Evolutionary conservation across 2,888 invertebrate species (phyloP).

Genomic region (Macrosiphum euphorbiae): DNA sequence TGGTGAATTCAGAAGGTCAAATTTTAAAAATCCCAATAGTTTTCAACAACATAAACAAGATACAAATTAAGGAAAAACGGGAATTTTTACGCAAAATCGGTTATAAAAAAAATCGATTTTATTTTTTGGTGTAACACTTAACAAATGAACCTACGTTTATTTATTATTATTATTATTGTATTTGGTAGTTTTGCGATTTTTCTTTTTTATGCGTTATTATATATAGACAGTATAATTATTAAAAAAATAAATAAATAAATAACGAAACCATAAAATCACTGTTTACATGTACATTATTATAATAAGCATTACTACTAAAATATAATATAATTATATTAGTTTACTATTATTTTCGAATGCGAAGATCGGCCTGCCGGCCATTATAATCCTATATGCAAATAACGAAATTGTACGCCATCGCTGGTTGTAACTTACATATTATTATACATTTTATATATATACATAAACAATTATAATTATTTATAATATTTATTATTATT

Average conservation of each 20-base stretch:
- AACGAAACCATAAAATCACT: conserved; percentile 10
- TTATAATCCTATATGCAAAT: not conserved
- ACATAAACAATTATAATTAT: conserved; percentile 3
- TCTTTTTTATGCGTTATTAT: not conserved
- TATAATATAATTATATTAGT: not conserved
- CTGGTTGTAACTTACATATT: too few relatives aligned
- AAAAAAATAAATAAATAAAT: not conserved
- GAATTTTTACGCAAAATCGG: too few relatives aligned
- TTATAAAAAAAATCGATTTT: too few relatives aligned
- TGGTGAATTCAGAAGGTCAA: too few relatives aligned
- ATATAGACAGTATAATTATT: conserved; percentile 14
- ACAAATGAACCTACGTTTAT: not conserved
- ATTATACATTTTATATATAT: not conserved
- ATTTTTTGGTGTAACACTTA: too few relatives aligned
- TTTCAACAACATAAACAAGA: too few relatives aligned
- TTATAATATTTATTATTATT: conserved; percentile 36
- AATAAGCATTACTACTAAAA: not conserved
- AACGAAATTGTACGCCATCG: too few relatives aligned
- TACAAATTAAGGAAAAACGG: too few relatives aligned
- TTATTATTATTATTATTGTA: conserved; percentile 24
- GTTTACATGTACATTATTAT: conserved; percentile 25
- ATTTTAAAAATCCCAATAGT: too few relatives aligned
- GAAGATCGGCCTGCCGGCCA: too few relatives aligned
- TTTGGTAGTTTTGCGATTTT: conserved; percentile 26
- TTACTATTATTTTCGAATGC: not conserved